Evolutionary conservation across 2,113 vertebrate species (phyloP).

Genomic region (Nerophis ophidion): DNA sequence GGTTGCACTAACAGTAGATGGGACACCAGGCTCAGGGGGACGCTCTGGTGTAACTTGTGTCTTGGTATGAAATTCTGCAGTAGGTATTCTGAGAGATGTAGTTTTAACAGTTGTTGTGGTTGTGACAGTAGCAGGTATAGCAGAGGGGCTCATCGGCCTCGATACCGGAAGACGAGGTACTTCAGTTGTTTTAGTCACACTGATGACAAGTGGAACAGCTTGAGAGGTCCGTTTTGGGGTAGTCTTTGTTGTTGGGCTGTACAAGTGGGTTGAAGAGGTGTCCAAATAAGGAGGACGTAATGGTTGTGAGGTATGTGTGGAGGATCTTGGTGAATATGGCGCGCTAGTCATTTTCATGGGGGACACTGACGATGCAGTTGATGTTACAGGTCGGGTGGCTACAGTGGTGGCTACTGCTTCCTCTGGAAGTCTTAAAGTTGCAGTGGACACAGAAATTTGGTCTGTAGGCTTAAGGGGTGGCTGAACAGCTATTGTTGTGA

Average conservation of each 20-base stretch:
- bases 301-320: slow-evolving; percentile 23
- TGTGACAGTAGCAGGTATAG: slow-evolving; percentile 3
- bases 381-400: slow-evolving; percentile 28
- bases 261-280: slow-evolving; percentile 29
- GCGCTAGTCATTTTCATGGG: slow-evolving; percentile 41
- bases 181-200: slow-evolving; percentile 31
- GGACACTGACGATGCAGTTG: slow-evolving; percentile 10
- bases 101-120: slow-evolving; percentile 27
- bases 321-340: slow-evolving; percentile 23
- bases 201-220: slow-evolving; percentile 16
- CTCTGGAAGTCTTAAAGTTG: slow-evolving; percentile 28
- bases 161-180: slow-evolving; percentile 21
- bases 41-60: slow-evolving; percentile 20
- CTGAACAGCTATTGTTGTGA: slow-evolving; percentile 20
- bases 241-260: slow-evolving; percentile 38
- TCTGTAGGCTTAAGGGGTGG: slow-evolving; percentile 24
- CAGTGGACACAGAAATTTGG: slow-evolving; percentile 22
- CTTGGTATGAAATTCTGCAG: slow-evolving; percentile 21
- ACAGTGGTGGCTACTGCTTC: slow-evolving; percentile 32
- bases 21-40: slow-evolving; percentile 7
- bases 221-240: slow-evolving; percentile 27
- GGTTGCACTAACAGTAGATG: slow-evolving; percentile 14
- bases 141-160: slow-evolving; percentile 8
- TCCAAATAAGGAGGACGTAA: slow-evolving; percentile 31
- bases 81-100: slow-evolving; percentile 20